Percentiles rank a stretch among this genome's conserved stretches.
These are phyloP conservation scores for Sardina pilchardus DNA, from an alignment of 2,113 vertebrate genomes.

Conservation along the genomic window DNA sequence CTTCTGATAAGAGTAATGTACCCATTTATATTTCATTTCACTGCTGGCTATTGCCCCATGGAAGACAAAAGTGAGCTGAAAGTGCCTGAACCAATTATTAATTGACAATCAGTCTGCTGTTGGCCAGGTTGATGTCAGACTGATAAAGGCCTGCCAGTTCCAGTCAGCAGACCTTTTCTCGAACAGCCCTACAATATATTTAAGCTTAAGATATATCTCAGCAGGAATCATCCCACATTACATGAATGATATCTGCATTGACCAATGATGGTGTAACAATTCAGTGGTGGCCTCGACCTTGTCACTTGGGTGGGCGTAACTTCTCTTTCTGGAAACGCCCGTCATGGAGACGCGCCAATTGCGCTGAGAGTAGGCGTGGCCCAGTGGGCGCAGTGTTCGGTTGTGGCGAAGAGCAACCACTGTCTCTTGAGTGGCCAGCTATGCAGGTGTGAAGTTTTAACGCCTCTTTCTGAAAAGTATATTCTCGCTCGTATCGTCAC, in stretches of 20 bases:
- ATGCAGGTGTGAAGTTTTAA: constrained; percentile 37
- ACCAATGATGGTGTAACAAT: not conserved
- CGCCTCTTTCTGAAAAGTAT: not conserved
- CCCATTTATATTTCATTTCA: no score
- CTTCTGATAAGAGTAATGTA: no score
- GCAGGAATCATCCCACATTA: not conserved
- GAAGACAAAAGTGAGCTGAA: no score
- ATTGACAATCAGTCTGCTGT: no score
- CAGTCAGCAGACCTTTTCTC: not conserved
- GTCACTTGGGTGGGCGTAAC: not conserved
- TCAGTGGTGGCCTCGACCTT: not conserved
- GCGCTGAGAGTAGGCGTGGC: constrained; percentile 19
- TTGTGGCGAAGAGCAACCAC: constrained; percentile 9
- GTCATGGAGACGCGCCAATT: constrained; percentile 22
- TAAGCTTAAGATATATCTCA: not conserved
- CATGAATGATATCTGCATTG: not conserved
- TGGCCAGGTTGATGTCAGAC: no score
- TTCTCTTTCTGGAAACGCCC: not conserved
- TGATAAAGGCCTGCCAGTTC: not conserved
- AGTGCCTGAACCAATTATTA: no score
- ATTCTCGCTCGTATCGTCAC: not conserved
- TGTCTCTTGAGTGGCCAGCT: not conserved
- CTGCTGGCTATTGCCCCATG: no score
- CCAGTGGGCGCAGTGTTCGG: constrained; percentile 11
- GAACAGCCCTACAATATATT: no score